Percentiles rank a stretch among this genome's conserved stretches.
These are phyloP conservation scores for Oreochromis niloticus DNA, from an alignment of 2,113 vertebrate genomes.

Conservation along the genomic window DNA sequence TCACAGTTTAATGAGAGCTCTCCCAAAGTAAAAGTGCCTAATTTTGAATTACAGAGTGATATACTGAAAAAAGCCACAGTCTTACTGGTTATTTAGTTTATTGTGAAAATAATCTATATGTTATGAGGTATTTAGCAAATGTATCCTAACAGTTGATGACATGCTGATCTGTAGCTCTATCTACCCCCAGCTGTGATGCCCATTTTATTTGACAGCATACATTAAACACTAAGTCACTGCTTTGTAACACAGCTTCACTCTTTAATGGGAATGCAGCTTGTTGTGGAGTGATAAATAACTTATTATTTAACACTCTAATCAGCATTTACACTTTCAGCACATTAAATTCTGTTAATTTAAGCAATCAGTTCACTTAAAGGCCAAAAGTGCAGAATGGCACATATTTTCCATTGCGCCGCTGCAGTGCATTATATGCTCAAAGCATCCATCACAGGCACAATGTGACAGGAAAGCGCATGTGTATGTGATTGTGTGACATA, in stretches of 20 bases:
- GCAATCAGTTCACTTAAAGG: slow-evolving; percentile 98
- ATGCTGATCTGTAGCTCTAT: slow-evolving; percentile 53
- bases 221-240: slow-evolving; percentile 94
- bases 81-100: slow-evolving; percentile 26
- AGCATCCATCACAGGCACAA: slow-evolving; percentile 92
- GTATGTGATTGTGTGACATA: slow-evolving; percentile 66
- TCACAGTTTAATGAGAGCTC: slow-evolving; percentile 8
- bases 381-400: slow-evolving; percentile 83
- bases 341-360: slow-evolving; percentile 97
- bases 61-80: not conserved
- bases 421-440: slow-evolving; percentile 86
- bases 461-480: slow-evolving; percentile 91
- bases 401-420: slow-evolving; percentile 76
- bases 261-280: slow-evolving; percentile 96
- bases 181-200: slow-evolving; percentile 60
- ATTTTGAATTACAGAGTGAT: slow-evolving; percentile 1
- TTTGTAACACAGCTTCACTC: slow-evolving; percentile 91
- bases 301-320: slow-evolving; percentile 99
- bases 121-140: slow-evolving; percentile 48
- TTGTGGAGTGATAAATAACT: slow-evolving; percentile 98
- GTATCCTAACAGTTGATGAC: slow-evolving; percentile 43
- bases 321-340: slow-evolving; percentile 94
- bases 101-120: slow-evolving; percentile 36
- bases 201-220: slow-evolving; percentile 65
- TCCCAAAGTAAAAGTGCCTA: not conserved